phyloP scores from a whole-genome alignment of 2,797 vertebrate genomes.

The Gymnocypris eckloni region DNA sequence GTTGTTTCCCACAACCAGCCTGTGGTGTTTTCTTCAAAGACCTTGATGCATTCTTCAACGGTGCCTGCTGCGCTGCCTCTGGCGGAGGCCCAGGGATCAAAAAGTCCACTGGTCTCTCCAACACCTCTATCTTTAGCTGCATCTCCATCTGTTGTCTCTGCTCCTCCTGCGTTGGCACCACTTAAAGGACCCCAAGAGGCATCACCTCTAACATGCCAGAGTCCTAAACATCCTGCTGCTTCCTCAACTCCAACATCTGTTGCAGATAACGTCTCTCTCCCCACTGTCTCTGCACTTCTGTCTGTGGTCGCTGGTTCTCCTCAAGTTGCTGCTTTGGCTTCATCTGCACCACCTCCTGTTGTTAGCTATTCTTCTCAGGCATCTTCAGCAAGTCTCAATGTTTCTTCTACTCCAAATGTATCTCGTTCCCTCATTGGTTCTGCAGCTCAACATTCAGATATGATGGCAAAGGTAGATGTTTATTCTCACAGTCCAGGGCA shows the following conservation, averaged over 20 bases:
- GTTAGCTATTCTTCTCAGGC: conserved; percentile 33
- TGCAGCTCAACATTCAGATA: not conserved
- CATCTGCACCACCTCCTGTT: conserved; percentile 21
- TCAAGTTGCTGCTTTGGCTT: conserved; percentile 45
- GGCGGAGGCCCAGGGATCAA: conserved; percentile 10
- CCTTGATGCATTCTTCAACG: conserved; percentile 38
- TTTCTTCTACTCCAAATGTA: conserved; percentile 21
- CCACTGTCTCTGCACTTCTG: conserved; percentile 54
- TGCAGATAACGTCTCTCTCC: conserved; percentile 41
- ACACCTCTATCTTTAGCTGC: conserved; percentile 54
- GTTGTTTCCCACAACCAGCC: conserved; percentile 34
- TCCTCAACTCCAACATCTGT: conserved; percentile 36
- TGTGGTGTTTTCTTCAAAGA: conserved; percentile 22
- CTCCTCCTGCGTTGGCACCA: conserved; percentile 33
- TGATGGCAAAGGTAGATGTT: conserved; percentile 24
- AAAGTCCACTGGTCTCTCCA: conserved; percentile 44
- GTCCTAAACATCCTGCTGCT: conserved; percentile 52
- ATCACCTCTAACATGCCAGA: conserved; percentile 38
- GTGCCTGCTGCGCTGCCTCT: conserved; percentile 45
- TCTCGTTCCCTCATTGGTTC: conserved; percentile 11
- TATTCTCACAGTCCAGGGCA: conserved; percentile 31
- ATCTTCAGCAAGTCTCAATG: conserved; percentile 2
- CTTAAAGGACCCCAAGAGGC: conserved; percentile 39
- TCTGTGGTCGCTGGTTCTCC: conserved; percentile 44
- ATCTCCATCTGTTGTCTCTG: conserved; percentile 53